Percentiles rank a stretch among this genome's conserved stretches.
phyloP scores from a whole-genome alignment of 2,888 invertebrate genomes.

The Nomada ruficornis region DNA sequence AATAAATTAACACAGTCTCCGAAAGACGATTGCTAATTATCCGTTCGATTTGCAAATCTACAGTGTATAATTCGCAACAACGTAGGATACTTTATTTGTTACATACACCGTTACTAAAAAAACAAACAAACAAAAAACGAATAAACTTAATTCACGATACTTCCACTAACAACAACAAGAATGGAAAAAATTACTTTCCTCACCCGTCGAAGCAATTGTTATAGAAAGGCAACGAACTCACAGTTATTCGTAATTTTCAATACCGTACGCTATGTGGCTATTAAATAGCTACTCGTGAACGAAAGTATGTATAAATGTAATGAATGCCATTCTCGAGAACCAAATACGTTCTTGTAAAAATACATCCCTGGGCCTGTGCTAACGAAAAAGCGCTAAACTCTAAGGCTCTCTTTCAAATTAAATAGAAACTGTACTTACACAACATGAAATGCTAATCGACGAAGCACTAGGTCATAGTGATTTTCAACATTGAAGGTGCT shows the following conservation, averaged over 20 bases:
- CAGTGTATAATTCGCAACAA: not conserved
- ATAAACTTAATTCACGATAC: not conserved
- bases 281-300: not conserved
- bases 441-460: not conserved
- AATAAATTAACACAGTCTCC: not conserved
- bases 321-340: too few species aligned
- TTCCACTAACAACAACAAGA: not conserved
- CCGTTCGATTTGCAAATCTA: not conserved
- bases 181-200: not conserved
- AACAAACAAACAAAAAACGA: not conserved
- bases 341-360: too few species aligned
- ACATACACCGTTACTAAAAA: not conserved
- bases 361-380: too few species aligned
- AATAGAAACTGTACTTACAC: not conserved
- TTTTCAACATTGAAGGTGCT: conserved; percentile 3
- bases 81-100: conserved; percentile 5
- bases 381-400: too few species aligned
- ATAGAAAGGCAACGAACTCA: not conserved
- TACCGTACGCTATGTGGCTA: not conserved
- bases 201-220: not conserved
- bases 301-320: not conserved
- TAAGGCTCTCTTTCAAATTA: too few species aligned
- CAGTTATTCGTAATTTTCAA: not conserved
- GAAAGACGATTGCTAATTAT: not conserved
- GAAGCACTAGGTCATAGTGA: not conserved